Conservation (phyloP, 2,888 invertebrate species). For the Seira sanloemensis region DNA sequence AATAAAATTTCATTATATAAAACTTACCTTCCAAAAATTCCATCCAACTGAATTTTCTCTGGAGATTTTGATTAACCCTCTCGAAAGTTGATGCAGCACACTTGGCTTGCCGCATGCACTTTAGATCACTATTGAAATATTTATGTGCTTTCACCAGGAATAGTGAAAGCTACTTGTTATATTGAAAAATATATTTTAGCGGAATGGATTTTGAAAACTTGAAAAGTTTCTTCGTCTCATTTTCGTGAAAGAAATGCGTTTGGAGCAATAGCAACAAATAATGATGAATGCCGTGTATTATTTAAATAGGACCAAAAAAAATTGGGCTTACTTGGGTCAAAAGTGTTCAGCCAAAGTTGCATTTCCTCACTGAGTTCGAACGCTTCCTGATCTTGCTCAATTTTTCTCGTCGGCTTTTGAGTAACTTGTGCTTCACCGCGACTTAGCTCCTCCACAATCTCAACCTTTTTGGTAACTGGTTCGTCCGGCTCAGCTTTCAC, state of each 20-base stretch:
- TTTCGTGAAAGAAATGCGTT: background rate
- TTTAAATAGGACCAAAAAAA: background rate
- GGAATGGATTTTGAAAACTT: background rate
- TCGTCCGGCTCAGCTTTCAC: slow-evolving; percentile 41
- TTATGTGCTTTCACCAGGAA: too few species aligned
- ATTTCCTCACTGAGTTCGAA: slow-evolving; percentile 69
- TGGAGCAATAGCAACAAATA: background rate
- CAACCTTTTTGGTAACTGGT: slow-evolving; percentile 41
- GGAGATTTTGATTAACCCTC: background rate
- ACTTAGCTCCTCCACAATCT: slow-evolving; percentile 5
- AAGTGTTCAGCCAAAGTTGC: slow-evolving; percentile 68
- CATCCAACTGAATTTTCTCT: background rate
- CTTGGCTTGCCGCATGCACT: background rate
- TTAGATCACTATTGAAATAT: background rate
- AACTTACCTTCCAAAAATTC: slow-evolving; percentile 3
- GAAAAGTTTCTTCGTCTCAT: background rate
- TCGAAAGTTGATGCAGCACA: background rate
- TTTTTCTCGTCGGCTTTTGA: slow-evolving; percentile 3
- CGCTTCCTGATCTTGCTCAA: slow-evolving; percentile 42
- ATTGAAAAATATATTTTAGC: background rate
- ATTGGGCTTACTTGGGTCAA: slow-evolving; percentile 71
- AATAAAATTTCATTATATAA: background rate
- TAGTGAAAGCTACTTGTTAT: background rate
- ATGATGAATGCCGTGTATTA: background rate
- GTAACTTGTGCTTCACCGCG: slow-evolving; percentile 5